Conservation (phyloP, 1,140 invertebrate species). For the Galendromus occidentalis region DNA sequence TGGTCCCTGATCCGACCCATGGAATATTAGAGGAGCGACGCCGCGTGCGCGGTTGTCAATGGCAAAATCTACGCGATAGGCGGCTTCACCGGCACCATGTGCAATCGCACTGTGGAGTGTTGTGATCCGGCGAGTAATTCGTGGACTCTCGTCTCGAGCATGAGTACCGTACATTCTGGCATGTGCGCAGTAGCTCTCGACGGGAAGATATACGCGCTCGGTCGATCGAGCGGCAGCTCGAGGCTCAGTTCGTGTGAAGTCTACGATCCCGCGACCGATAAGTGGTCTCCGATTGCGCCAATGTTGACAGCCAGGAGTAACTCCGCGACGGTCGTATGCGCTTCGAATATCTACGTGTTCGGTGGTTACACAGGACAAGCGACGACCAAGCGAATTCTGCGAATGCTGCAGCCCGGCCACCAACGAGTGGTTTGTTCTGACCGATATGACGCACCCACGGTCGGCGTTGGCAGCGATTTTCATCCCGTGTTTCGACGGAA, state of each 20-base stretch:
- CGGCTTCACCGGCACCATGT: constrained; percentile 33
- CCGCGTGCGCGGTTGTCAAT: constrained; percentile 21
- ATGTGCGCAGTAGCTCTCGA: constrained; percentile 22
- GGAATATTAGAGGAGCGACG: constrained; percentile 26
- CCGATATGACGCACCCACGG: constrained; percentile 49
- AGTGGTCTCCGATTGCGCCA: constrained; percentile 60
- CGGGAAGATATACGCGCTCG: constrained; percentile 46
- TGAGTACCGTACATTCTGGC: constrained; percentile 25
- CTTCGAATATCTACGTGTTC: constrained; percentile 57
- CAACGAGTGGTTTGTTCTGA: constrained; percentile 62
- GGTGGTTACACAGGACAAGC: constrained; percentile 65
- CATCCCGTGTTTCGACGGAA: constrained; percentile 1
- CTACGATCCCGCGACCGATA: constrained; percentile 63
- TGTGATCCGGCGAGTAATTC: constrained; percentile 29
- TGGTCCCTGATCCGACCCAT: constrained; percentile 29
- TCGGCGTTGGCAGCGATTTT: neutral
- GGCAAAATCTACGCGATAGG: constrained; percentile 34
- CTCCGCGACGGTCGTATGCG: constrained; percentile 62
- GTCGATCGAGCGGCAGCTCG: constrained; percentile 68
- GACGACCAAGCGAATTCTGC: constrained; percentile 64
- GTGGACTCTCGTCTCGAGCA: constrained; percentile 22
- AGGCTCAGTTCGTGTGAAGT: constrained; percentile 73
- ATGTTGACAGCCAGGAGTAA: constrained; percentile 53
- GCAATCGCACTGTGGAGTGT: constrained; percentile 31
- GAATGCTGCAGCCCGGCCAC: constrained; percentile 61